These are phyloP conservation scores for Agriopis aurantiaria DNA, from an alignment of 2,888 invertebrate genomes.

Conservation along the genomic window DNA sequence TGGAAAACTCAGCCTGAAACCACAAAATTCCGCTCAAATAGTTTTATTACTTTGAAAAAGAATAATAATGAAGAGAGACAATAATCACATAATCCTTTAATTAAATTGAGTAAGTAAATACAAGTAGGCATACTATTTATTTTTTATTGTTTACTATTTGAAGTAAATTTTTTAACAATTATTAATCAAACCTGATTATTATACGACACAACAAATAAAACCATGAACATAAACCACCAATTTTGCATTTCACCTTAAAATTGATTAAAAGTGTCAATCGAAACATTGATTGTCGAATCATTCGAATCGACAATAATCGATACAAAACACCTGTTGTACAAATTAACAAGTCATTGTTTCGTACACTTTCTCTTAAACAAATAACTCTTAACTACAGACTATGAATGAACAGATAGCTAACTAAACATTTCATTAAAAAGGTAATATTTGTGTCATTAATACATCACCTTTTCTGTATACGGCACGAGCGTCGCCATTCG, in stretches of 20 bases:
- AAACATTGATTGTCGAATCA: constrained; percentile 37
- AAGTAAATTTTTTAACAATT: neutral
- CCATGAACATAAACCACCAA: constrained; percentile 39
- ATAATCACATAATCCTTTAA: too few relatives aligned
- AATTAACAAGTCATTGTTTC: constrained; percentile 58
- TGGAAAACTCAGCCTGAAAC: too few relatives aligned
- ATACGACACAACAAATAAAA: constrained; percentile 3
- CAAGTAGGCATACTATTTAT: too few relatives aligned
- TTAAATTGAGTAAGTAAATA: too few relatives aligned
- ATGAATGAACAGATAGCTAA: neutral
- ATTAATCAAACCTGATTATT: neutral
- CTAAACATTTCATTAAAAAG: neutral
- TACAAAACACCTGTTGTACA: constrained; percentile 44
- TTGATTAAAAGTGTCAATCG: constrained; percentile 43
- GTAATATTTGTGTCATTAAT: too few relatives aligned
- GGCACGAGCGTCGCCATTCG: too few relatives aligned
- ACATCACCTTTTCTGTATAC: too few relatives aligned
- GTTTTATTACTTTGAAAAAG: too few relatives aligned
- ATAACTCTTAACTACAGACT: constrained; percentile 35
- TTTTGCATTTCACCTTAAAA: constrained; percentile 46
- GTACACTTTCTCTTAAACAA: constrained; percentile 55
- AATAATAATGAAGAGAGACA: too few relatives aligned
- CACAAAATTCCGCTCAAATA: too few relatives aligned
- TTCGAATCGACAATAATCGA: constrained; percentile 20
- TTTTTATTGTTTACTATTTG: neutral